Conservation (phyloP, 2,797 vertebrate species). For the Miichthys miiuy region DNA sequence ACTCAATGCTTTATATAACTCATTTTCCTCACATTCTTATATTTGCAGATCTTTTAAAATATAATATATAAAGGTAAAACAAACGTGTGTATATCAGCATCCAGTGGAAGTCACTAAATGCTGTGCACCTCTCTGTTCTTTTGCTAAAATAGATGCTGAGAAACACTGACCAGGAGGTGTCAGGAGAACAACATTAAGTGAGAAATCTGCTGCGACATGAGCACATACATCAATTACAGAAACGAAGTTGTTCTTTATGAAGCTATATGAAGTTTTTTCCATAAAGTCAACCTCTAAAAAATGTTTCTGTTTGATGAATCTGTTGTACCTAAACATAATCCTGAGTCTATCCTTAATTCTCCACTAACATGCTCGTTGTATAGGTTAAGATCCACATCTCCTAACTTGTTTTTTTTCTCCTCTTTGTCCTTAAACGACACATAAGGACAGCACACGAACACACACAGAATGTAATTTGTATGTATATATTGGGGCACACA, state of each 20-base stretch:
- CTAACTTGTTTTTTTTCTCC: neutral
- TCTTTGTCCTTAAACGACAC: slow-evolving; percentile 30
- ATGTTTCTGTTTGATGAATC: neutral
- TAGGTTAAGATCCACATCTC: neutral
- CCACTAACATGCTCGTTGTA: neutral
- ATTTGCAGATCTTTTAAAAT: too few species aligned
- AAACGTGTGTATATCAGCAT: neutral
- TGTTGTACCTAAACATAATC: neutral
- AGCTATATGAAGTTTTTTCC: neutral
- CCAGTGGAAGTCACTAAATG: neutral
- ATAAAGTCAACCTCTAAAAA: neutral
- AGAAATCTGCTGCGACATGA: too few species aligned
- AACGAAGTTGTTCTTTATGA: neutral
- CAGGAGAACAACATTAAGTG: neutral
- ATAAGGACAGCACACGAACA: slow-evolving; percentile 17
- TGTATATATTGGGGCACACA: slow-evolving; percentile 36
- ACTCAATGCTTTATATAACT: too few species aligned
- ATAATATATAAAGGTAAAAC: too few species aligned
- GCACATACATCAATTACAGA: too few species aligned
- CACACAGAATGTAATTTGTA: slow-evolving; percentile 16
- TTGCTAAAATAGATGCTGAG: neutral
- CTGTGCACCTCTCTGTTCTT: neutral
- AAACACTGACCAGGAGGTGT: neutral
- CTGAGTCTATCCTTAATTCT: neutral
- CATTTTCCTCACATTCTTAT: too few species aligned